Conservation (phyloP, 2,888 invertebrate species). For the Aromia moschata region DNA sequence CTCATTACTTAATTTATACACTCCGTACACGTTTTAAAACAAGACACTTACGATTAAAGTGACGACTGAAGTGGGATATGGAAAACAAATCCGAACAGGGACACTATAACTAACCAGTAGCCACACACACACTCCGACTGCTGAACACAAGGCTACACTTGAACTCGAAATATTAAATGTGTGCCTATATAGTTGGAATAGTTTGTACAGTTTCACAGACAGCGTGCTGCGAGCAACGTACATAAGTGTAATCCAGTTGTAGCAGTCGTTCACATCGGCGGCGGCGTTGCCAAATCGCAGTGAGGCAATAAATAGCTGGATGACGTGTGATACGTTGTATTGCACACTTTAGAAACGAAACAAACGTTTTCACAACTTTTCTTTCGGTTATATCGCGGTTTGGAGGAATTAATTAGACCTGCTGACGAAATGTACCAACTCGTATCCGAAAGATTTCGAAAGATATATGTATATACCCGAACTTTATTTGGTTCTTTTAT, state of each 20-base stretch:
- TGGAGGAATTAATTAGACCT: no score
- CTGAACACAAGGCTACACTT: constrained; percentile 13
- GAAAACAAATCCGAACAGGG: constrained; percentile 13
- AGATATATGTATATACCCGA: no score
- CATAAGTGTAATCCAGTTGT: background rate
- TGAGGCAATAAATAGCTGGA: no score
- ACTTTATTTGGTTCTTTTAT: no score
- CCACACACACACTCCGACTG: constrained; percentile 11
- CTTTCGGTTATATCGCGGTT: no score
- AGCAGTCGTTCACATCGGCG: constrained; percentile 25
- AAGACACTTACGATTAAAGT: background rate
- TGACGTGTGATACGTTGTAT: no score
- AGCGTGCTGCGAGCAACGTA: constrained; percentile 19
- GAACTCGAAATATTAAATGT: constrained; percentile 16
- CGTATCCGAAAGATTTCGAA: no score
- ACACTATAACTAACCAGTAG: background rate
- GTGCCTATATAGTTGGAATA: background rate
- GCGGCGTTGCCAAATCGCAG: constrained; percentile 28
- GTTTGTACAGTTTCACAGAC: constrained; percentile 19
- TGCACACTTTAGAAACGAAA: no score
- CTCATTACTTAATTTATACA: no score
- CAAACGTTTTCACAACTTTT: no score
- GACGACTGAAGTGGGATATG: background rate
- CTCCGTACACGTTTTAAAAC: background rate
- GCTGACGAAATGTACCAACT: no score